Percentiles rank a stretch among this genome's conserved stretches.
Evolutionary conservation across 2,797 vertebrate genomes (phyloP).

Genomic region (Erpetoichthys calabaricus): DNA sequence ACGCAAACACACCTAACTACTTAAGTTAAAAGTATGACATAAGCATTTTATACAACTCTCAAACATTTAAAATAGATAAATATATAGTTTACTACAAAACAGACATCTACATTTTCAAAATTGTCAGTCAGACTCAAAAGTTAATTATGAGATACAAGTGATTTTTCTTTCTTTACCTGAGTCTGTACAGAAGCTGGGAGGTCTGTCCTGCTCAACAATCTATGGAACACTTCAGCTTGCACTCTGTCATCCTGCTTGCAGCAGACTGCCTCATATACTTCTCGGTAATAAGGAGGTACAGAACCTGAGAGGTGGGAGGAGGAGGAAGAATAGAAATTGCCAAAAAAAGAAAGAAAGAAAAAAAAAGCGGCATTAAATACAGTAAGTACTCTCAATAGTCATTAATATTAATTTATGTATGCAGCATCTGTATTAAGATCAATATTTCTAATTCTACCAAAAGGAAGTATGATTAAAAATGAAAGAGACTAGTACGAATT

Average conservation of each 20-base stretch:
- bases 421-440: too few relatives aligned
- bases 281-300: conserved; percentile 60
- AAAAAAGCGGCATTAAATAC: neutral
- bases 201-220: conserved; percentile 46
- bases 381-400: neutral
- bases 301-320: conserved; percentile 35
- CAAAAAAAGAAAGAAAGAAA: conserved; percentile 4
- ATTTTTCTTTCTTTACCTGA: conserved; percentile 37
- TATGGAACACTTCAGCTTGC: conserved; percentile 47
- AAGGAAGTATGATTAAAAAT: too few relatives aligned
- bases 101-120: too few relatives aligned
- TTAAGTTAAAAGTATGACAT: too few relatives aligned
- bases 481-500: too few relatives aligned
- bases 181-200: conserved; percentile 36
- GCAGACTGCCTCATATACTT: conserved; percentile 53
- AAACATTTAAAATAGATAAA: too few relatives aligned
- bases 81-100: too few relatives aligned
- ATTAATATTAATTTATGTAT: neutral
- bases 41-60: too few relatives aligned
- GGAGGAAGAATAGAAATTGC: conserved; percentile 10
- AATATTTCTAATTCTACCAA: too few relatives aligned
- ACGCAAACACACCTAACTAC: too few relatives aligned
- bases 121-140: too few relatives aligned
- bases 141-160: too few relatives aligned
- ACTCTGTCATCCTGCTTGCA: conserved; percentile 51